Evolutionary conservation across 2,113 vertebrate genomes (phyloP), one percentile per base, ranked within the genome.

Genomic region (Morone saxatilis): DNA sequence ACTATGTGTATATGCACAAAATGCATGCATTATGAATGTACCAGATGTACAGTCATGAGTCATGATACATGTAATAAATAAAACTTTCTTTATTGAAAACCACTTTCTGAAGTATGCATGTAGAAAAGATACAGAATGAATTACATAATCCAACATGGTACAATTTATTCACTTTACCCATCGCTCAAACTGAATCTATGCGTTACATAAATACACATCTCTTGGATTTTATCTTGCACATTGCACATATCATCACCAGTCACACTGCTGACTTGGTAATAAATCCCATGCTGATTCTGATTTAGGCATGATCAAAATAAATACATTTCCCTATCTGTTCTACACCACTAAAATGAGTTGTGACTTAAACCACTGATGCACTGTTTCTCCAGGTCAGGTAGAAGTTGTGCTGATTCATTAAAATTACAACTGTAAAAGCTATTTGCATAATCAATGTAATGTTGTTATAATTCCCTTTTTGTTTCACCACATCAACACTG

Each of bases 381-480:
- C 22, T 0, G 4, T 17, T 70, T 38, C 16, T 70, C 4, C 16
- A 43, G 1, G 16, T 7, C 17, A 62, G 41, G 20, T 48, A 59
- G 0, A 82, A 16, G 9, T 36, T 48, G n/a, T 73, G 10, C 12
- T 20, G 50, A 14, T n/a, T 47, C 45, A 66, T 71, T 74, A 48
- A 71, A 77, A 47, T 41, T 38, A 51, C 17, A 82, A 57, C 51
- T 76, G 6, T 51, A 62, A 65, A 76, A 62, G 0, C n/a, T 20
- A 47, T 67, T 59, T 80, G 7, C 36, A 76, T 31, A 7, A 51
- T 45, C n/a, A 17, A 76, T 17, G 59, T 0, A n/a, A 61, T 63
- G 38, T 38, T 43, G n/a, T 62, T 22, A 13, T 7, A 53, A 59
- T 59, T 86, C 71, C 74, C 66, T 68, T 80, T 6, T 4, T 38